These are phyloP conservation scores for Biston stratarius DNA, from an alignment of 2,888 invertebrate species.

Conservation along the genomic window DNA sequence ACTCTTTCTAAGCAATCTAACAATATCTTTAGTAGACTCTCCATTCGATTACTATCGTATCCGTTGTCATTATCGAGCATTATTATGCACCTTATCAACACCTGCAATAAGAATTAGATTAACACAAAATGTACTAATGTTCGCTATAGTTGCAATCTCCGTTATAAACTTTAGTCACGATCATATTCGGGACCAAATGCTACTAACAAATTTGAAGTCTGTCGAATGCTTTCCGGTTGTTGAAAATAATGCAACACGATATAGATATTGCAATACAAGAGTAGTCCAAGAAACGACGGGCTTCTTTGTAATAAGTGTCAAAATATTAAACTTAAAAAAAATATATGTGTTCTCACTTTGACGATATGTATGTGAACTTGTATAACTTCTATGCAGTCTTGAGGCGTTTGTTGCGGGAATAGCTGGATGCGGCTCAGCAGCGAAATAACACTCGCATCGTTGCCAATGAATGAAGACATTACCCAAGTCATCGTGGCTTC, in stretches of 20 bases:
- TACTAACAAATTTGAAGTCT: too few species aligned
- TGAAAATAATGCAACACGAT: too few species aligned
- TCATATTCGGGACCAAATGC: neutral
- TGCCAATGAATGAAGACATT: slow-evolving; percentile 68
- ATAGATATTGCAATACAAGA: too few species aligned
- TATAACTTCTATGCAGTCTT: slow-evolving; percentile 72
- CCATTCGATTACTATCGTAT: slow-evolving; percentile 63
- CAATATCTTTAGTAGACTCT: slow-evolving; percentile 75
- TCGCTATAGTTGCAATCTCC: neutral
- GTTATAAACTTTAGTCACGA: neutral
- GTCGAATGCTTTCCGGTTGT: too few species aligned
- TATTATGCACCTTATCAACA: slow-evolving; percentile 63
- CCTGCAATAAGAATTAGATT: slow-evolving; percentile 18
- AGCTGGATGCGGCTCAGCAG: slow-evolving; percentile 69
- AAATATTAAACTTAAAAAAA: too few species aligned
- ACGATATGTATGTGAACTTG: slow-evolving; percentile 76
- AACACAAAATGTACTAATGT: neutral
- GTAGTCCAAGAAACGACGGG: too few species aligned
- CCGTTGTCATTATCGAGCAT: slow-evolving; percentile 59
- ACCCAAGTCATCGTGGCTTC: slow-evolving; percentile 70
- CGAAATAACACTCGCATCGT: slow-evolving; percentile 67
- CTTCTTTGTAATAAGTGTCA: too few species aligned
- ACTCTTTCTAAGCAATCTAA: slow-evolving; percentile 72
- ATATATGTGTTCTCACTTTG: slow-evolving; percentile 56
- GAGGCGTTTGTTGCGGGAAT: slow-evolving; percentile 70